Percentiles rank a stretch among this genome's conserved stretches.
phyloP scores from a whole-genome alignment of 2,888 invertebrate genomes.

The Scaptomyza flava region DNA sequence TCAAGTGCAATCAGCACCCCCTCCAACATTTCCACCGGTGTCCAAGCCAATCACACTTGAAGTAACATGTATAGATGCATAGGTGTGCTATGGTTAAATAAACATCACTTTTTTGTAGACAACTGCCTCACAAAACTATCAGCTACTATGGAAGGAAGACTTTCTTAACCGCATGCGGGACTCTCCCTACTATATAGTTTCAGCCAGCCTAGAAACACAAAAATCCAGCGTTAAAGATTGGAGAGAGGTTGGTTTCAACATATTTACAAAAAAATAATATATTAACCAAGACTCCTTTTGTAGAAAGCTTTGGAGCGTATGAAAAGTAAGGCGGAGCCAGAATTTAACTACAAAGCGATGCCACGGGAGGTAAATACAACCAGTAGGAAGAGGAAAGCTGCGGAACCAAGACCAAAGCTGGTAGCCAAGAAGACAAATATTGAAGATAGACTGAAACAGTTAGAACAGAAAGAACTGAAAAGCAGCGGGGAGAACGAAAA shows the following conservation, averaged over 20 bases:
- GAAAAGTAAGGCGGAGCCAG: conserved; percentile 77
- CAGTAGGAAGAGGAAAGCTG: conserved; percentile 69
- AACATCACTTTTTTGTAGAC: conserved; percentile 58
- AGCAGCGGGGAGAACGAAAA: conserved; percentile 85
- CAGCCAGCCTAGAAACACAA: conserved; percentile 50
- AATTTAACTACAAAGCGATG: conserved; percentile 86
- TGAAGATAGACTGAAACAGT: conserved; percentile 86
- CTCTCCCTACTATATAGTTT: conserved; percentile 85
- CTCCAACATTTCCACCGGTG: conserved; percentile 87
- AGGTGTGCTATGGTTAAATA: neutral
- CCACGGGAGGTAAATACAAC: conserved; percentile 86
- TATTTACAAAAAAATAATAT: neutral
- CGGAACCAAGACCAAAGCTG: conserved; percentile 39
- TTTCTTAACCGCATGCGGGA: conserved; percentile 90
- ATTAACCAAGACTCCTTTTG: neutral
- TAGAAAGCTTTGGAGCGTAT: conserved; percentile 75
- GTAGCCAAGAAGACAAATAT: conserved; percentile 76
- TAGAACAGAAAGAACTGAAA: conserved; percentile 88
- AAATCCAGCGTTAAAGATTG: conserved; percentile 53
- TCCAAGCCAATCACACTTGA: conserved; percentile 86
- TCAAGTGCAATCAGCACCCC: conserved; percentile 86
- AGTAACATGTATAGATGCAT: conserved; percentile 46
- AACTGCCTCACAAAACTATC: conserved; percentile 88
- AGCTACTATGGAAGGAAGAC: conserved; percentile 89
- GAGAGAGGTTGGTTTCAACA: conserved; percentile 52